Percentiles rank a stretch among this genome's conserved stretches.
These are phyloP conservation scores for Armadillidium nasatum DNA, from an alignment of 1,140 invertebrate species.

Conservation along the genomic window DNA sequence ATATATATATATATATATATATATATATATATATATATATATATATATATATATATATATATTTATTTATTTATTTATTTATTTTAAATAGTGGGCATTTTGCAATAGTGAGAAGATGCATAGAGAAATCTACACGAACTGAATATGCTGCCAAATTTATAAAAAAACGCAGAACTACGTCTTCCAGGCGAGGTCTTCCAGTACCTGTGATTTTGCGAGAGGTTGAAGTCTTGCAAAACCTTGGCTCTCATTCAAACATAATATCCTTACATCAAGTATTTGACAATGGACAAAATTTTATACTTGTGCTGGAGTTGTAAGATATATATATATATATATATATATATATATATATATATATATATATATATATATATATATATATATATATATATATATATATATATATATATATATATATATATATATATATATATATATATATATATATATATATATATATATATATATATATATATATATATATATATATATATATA, in stretches of 20 bases:
- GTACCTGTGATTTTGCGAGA: not conserved
- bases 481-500: too few species aligned
- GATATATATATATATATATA: not conserved
- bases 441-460: too few species aligned
- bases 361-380: too few species aligned
- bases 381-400: too few species aligned
- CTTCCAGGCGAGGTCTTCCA: not conserved
- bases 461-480: too few species aligned
- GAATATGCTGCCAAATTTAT: conserved; percentile 2
- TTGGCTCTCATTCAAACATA: not conserved
- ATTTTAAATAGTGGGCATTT: not conserved
- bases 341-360: too few species aligned
- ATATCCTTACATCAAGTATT: conserved; percentile 5
- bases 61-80: not conserved
- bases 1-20: too few species aligned
- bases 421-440: too few species aligned
- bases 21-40: too few species aligned
- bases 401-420: too few species aligned
- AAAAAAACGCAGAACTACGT: not conserved
- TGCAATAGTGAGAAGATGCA: not conserved
- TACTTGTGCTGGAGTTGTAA: not conserved
- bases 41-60: not conserved
- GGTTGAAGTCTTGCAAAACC: not conserved
- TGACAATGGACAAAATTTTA: conserved; percentile 12
- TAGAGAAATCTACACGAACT: not conserved